Conservation (phyloP, 2,888 invertebrate species). For the Catocala sponsa region DNA sequence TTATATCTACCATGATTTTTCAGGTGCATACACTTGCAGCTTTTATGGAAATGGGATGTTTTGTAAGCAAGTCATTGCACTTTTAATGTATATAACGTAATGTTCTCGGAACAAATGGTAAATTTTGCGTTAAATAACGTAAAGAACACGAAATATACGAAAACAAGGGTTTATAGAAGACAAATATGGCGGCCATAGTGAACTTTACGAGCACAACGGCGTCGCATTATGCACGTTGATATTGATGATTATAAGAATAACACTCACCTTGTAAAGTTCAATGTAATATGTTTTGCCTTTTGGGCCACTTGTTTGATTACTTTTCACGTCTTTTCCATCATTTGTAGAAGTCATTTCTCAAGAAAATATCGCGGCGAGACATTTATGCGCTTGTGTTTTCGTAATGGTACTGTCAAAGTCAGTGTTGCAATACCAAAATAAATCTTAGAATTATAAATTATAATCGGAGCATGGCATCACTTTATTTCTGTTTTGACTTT, state of each 20-base stretch:
- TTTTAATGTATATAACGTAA: conserved; percentile 10
- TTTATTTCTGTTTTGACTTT: not conserved
- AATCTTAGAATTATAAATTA: not conserved
- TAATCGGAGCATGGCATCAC: not conserved
- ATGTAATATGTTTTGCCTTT: conserved; percentile 85
- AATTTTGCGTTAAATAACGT: conserved; percentile 36
- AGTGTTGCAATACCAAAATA: conserved; percentile 64
- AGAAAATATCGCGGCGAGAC: conserved; percentile 87
- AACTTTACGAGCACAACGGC: conserved; percentile 81
- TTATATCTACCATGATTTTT: conserved; percentile 33
- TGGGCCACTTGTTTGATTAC: conserved; percentile 80
- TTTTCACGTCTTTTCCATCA: conserved; percentile 87
- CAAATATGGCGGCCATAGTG: conserved; percentile 87
- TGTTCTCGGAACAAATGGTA: conserved; percentile 7
- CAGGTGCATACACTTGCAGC: conserved; percentile 27
- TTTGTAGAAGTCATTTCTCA: conserved; percentile 89
- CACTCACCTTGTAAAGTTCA: conserved; percentile 85
- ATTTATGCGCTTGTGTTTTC: conserved; percentile 88
- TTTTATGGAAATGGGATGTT: conserved; percentile 18
- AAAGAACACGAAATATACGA: conserved; percentile 66
- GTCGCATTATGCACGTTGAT: conserved; percentile 66
- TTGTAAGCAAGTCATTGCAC: not conserved
- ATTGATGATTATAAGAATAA: conserved; percentile 60
- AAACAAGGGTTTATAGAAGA: conserved; percentile 81
- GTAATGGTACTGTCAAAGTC: conserved; percentile 84